These are phyloP conservation scores for Vimba vimba DNA, from an alignment of 2,113 vertebrate genomes.

Conservation along the genomic window DNA sequence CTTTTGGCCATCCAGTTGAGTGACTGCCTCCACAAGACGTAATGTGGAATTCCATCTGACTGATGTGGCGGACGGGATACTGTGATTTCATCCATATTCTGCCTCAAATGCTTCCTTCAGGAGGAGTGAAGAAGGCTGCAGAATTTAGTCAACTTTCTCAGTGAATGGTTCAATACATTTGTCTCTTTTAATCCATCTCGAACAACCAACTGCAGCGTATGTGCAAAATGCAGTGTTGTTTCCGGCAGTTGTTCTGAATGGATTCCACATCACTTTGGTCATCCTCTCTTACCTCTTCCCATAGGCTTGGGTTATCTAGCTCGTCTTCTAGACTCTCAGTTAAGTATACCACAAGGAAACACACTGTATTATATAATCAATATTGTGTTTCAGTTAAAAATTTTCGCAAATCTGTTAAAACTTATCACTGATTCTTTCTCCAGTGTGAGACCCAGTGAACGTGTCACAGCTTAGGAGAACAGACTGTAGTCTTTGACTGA, in stretches of 20 bases:
- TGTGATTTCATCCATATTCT: conserved; percentile 19
- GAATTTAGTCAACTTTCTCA: conserved; percentile 31
- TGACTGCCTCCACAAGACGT: conserved; percentile 32
- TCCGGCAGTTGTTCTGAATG: conserved; percentile 27
- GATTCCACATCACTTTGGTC: conserved; percentile 34
- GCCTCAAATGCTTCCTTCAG: conserved; percentile 41
- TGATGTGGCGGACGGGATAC: background rate
- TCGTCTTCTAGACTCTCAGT: conserved; percentile 30
- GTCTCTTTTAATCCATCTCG: conserved; percentile 40
- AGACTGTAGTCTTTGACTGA: conserved; percentile 40
- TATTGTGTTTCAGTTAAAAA: too few species aligned
- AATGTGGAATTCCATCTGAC: conserved; percentile 16
- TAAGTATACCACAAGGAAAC: background rate
- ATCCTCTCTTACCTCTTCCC: conserved; percentile 27
- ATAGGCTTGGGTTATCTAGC: conserved; percentile 24
- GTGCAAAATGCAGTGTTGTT: conserved; percentile 4
- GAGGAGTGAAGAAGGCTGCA: conserved; percentile 29
- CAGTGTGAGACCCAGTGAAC: conserved; percentile 43
- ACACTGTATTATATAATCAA: background rate
- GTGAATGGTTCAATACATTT: conserved; percentile 9
- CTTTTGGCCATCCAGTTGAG: conserved; percentile 22
- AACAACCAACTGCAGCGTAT: conserved; percentile 3
- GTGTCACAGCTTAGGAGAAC: conserved; percentile 35
- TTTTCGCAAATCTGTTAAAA: conserved; percentile 27
- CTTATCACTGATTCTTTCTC: conserved; percentile 34